phyloP scores from a whole-genome alignment of 2,797 vertebrate species.

The Rousettus madagascariensis region DNA sequence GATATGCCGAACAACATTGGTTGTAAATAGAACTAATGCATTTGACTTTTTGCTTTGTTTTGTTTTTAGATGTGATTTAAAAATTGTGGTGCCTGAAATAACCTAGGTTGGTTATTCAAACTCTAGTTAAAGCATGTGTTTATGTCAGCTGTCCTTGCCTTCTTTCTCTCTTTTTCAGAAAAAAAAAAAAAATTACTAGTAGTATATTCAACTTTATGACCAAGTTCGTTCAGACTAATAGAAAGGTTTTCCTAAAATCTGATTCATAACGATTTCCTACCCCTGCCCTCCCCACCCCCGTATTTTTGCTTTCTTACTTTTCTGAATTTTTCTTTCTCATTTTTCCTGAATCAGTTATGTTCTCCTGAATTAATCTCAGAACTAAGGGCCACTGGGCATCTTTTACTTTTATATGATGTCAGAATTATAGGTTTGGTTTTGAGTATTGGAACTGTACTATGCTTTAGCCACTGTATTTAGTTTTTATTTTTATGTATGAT shows the following conservation, averaged over 20 bases:
- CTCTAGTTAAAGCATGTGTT: not conserved
- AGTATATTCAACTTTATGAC: not conserved
- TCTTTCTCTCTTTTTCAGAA: not conserved
- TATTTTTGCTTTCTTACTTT: not conserved
- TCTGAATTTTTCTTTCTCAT: conserved; percentile 1
- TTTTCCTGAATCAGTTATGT: not conserved
- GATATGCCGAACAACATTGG: conserved; percentile 51
- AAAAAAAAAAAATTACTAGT: not conserved
- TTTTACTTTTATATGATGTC: not conserved
- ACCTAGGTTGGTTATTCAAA: not conserved
- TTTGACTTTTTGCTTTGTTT: conserved; percentile 43
- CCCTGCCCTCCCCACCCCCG: fast-evolving
- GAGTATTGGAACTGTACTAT: not conserved
- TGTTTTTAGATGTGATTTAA: conserved; percentile 57
- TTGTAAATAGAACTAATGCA: conserved; percentile 71
- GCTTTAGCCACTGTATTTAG: not conserved
- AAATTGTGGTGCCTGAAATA: conserved; percentile 49
- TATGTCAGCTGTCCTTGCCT: not conserved
- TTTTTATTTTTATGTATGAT: not conserved
- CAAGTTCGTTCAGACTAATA: not conserved
- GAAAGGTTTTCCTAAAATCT: conserved; percentile 34
- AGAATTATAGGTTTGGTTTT: not conserved
- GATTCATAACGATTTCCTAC: not conserved
- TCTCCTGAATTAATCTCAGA: conserved; percentile 26
- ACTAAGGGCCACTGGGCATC: not conserved